Base-by-base conservation (phyloP, 2,113 vertebrate species). In the Plectropomus leopardus region DNA sequence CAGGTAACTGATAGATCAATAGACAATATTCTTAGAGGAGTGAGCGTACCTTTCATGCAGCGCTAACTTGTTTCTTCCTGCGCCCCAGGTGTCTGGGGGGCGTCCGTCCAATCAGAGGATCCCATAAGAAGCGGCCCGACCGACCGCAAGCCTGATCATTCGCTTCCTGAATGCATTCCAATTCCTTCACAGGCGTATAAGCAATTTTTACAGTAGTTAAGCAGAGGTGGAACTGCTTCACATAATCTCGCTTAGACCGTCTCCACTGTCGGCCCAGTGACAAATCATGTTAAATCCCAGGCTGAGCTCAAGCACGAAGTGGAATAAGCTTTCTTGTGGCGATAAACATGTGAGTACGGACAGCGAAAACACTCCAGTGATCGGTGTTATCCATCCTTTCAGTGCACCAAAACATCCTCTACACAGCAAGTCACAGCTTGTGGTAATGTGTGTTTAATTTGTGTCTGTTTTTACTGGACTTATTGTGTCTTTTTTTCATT, bases 141-240 rank as follows among this genome's bases (percentile, higher is more conserved):
- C 57, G 83, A 88, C 77, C 77, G 61, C 90, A 72, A 81, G 79
- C 74, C 76, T 57, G 71, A 89, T 88, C 83, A 83, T 86, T 93
- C 72, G 72, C 85, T 94, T 95, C 93, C 91, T 91, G 81, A 90
- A 87, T 68, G 82, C 92, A 94, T 94, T 94, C 93, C 93, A 93
- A 93, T 94, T 95, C 90, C 88, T 94, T 95, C 94, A 95, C 94
- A 95, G 93, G 93, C 86, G 85, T 93, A 93, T 94, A 93, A 95
- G 93, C 93, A 95, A 95, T 96, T 94, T 94, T 94, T 94, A 92
- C 94, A 94, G 92, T 93, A 92, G 92, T 94, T 95, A 94, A 88
- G 88, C 93, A 92, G 92, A 95, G 92, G 91, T 94, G 91, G 84
- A 93, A 92, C 86, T 92, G 93, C 92, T 95, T 91, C 89, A 92